These are phyloP conservation scores for Seriola aureovittata DNA, from an alignment of 2,113 vertebrate genomes.

Conservation along the genomic window DNA sequence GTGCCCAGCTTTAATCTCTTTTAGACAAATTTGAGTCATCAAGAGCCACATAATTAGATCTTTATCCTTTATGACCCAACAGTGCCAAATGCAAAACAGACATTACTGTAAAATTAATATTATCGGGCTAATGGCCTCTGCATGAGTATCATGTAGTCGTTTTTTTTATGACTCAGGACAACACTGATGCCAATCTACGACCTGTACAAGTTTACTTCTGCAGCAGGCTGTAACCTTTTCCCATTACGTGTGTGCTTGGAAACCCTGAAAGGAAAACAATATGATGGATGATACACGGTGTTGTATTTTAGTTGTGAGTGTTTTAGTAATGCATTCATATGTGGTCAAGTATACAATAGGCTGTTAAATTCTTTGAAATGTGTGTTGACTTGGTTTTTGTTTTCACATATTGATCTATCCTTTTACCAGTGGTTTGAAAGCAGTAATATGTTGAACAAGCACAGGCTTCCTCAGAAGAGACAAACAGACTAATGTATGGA, in stretches of 20 bases:
- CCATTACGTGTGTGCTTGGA: neutral
- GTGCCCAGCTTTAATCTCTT: neutral
- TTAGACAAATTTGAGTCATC: slow-evolving; percentile 4
- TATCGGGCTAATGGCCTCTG: neutral
- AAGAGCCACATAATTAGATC: slow-evolving; percentile 7
- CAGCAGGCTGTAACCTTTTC: neutral
- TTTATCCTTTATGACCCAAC: neutral
- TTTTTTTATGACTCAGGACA: neutral
- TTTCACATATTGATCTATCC: neutral
- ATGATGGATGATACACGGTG: neutral
- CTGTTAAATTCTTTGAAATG: neutral
- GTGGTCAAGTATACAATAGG: neutral
- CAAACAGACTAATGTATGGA: neutral
- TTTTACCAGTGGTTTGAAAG: neutral
- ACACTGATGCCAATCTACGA: neutral
- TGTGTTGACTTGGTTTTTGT: no score
- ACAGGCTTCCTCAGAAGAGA: neutral
- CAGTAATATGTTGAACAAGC: neutral
- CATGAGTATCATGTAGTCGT: neutral
- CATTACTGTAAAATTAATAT: neutral
- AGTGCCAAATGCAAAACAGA: slow-evolving; percentile 16
- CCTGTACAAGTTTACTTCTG: neutral
- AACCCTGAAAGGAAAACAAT: neutral
- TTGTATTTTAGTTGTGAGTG: neutral
- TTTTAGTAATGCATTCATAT: neutral